Evolutionary conservation across 2,888 invertebrate genomes (phyloP), one percentile per base, ranked within the genome.

Genomic region (Cephus runcator): DNA sequence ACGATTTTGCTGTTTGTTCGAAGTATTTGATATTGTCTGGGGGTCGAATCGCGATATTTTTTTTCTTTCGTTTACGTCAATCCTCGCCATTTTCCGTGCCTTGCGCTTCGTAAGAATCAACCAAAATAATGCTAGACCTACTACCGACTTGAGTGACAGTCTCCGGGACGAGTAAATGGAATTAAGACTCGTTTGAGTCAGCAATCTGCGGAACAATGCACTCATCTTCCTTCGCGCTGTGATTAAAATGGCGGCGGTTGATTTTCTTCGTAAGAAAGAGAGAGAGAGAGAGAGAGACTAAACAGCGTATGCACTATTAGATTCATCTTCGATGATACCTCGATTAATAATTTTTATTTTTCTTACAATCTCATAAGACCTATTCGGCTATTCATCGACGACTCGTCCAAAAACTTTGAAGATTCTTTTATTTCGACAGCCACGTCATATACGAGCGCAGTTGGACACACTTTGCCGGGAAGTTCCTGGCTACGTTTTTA

Each of bases 351-450:
- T 23, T 56, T 56, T 23, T 23, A 23, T 56, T 23, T 56, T 23
- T 23, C 2, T 56, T 9, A 6, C 23, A 23, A 56, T 23, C 56
- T 56, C 56, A 1, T 23, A 23, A 56, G 56, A 9, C 23, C 23
- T 56, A 2, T 56, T 56, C 9, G 56, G 56, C 2, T 56, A 9
- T 23, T 56, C 4, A 23, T 56, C 9, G 56, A 56, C 23, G 33
- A 12, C 12, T 12, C 31, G 9, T 34, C 12, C 11, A 31, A 71
- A 71, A 71, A 71, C 31, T 71, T 12, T 31, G 33, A 71, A 31
- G 71, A 12, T 71, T 23, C 71, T 71, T 71, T 71, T 71, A 12
- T 71, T 71, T 34, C 71, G 71, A 30, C 71, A 71, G 71, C 71
- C 71, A 71, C 71, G 71, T 34, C 12, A 71, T 33, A 71, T 15